phyloP scores from a whole-genome alignment of 37 sponge, comb jelly and placozoan genomes.

The Oscarella lobularis region DNA sequence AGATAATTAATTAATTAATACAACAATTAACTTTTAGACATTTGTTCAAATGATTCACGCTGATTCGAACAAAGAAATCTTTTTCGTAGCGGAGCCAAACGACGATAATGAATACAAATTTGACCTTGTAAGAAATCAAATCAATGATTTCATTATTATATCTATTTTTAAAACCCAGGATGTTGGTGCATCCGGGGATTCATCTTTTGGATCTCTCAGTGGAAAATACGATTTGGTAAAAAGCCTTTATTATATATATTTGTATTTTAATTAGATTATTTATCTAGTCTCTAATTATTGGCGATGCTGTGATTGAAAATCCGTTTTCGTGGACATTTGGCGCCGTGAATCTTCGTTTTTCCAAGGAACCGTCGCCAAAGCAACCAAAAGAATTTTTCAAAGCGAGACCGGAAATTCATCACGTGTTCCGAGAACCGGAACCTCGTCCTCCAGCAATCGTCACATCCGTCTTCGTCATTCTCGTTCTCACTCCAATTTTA shows the following conservation, averaged over 20 bases:
- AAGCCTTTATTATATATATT: neutral
- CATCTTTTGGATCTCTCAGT: neutral
- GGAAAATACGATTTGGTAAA: neutral
- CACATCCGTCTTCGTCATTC: conserved; percentile 54
- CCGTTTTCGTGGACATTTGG: conserved; percentile 52
- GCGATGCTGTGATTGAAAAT: conserved; percentile 50
- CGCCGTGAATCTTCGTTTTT: conserved; percentile 32
- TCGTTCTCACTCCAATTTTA: conserved; percentile 41
- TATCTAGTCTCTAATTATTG: conserved; percentile 32
- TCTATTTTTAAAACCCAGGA: neutral
- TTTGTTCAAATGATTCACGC: conserved; percentile 51
- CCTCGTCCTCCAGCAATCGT: conserved; percentile 62
- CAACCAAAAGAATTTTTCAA: conserved; percentile 16
- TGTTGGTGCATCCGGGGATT: neutral
- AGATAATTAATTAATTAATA: too few relatives aligned
- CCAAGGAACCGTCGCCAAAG: conserved; percentile 15
- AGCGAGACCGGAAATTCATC: conserved; percentile 55
- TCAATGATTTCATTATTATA: neutral
- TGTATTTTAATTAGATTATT: neutral
- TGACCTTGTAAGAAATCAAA: conserved; percentile 3
- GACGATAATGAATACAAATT: conserved; percentile 4
- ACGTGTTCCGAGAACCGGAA: conserved; percentile 70
- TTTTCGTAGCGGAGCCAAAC: conserved; percentile 60
- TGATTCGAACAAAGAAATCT: conserved; percentile 34
- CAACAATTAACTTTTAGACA: conserved; percentile 31